Base-by-base conservation (phyloP, 2,888 invertebrate species). In the Griposia aprilina region DNA sequence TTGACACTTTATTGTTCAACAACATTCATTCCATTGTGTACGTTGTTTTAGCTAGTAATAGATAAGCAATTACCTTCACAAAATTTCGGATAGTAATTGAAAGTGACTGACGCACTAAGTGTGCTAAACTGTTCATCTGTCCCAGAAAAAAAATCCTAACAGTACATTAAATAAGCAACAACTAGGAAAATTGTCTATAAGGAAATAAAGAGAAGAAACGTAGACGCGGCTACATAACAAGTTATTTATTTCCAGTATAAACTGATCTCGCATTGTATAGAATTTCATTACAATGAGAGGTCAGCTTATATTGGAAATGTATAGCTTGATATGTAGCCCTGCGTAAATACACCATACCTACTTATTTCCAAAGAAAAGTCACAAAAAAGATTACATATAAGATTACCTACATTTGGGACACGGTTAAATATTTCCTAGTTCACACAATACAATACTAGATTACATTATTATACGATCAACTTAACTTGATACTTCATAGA, bases 381-480 rank as follows among this genome's bases (percentile, higher is more conserved):
- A 5, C 23, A 81, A 15, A 57, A 88, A 36, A 83, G 84, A 80
- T 71, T 73, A 70, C 60, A 74, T 52, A 59, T 71, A 71, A 83
- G 63, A 69, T 83, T 77, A 77, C 85, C 74, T 77, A 87, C 69
- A 75, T 87, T 67, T 57, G 60, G 71, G 69, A 45, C 60, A 82
- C 81, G 60, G 80, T 84, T 82, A 87, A 73, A 80, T 65, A 73
- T 65, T 78, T 87, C 84, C 83, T 87, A 86, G 81, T 82, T 88
- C 87, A 78, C 86, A 84, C 79, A 85, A 77, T 66, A 82, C 79
- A 82, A 83, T 82, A 82, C 71, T 79, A 71, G 63, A 77, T 69
- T 71, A 77, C 59, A 50, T 71, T 63, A 26, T 50, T 1, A 36
- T 2, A 62, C 0, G 4, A 20, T 81, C 70, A 75, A 48, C n/a